phyloP scores from a whole-genome alignment of 1,140 invertebrate species.

The Ips nitidus region DNA sequence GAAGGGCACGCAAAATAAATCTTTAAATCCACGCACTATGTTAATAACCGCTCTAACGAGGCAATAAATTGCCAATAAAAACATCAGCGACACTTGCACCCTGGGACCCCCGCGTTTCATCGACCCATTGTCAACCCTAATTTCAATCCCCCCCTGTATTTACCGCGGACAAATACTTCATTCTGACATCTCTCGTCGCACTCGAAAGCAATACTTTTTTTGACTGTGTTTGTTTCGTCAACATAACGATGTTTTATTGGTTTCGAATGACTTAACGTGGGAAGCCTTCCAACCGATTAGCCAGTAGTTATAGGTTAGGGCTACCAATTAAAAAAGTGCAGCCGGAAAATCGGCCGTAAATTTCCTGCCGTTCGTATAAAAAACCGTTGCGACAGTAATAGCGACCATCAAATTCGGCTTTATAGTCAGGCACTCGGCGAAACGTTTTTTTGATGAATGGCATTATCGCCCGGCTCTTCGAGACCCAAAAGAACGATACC shows the following conservation, averaged over 20 bases:
- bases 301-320: neutral
- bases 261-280: neutral
- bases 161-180: slow-evolving; percentile 23
- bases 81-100: slow-evolving; percentile 16
- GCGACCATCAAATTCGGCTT: slow-evolving; percentile 50
- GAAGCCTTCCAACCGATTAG: neutral
- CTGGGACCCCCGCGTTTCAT: slow-evolving; percentile 6
- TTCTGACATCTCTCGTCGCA: slow-evolving; percentile 17
- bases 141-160: slow-evolving; percentile 16
- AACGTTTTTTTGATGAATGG: slow-evolving; percentile 53
- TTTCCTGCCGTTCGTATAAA: slow-evolving; percentile 29
- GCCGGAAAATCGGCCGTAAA: slow-evolving; percentile 21
- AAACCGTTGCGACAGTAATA: slow-evolving; percentile 38
- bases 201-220: slow-evolving; percentile 25
- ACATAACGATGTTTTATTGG: slow-evolving; percentile 8
- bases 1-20: too few species aligned
- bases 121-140: slow-evolving; percentile 20
- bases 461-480: slow-evolving; percentile 43
- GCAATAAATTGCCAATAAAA: slow-evolving; percentile 13
- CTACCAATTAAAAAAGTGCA: neutral
- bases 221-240: slow-evolving; percentile 23
- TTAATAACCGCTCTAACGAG: neutral
- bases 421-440: slow-evolving; percentile 51
- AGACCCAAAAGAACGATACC: slow-evolving; percentile 12
- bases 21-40: too few species aligned